phyloP scores from a whole-genome alignment of 1,140 invertebrate genomes.

The Zaprionus vittiger region DNA sequence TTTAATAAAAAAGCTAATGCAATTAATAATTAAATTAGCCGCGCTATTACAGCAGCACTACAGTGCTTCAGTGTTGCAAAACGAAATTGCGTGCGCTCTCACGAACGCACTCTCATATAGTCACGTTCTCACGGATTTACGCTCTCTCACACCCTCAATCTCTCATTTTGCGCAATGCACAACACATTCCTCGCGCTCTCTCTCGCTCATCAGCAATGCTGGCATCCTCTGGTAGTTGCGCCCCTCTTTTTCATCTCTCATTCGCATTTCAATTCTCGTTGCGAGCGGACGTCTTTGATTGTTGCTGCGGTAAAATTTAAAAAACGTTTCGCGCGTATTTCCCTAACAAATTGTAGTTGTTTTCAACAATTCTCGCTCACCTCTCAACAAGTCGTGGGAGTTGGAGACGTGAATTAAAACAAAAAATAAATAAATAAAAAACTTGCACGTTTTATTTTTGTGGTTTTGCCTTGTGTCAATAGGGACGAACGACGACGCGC shows the following conservation, averaged over 20 bases:
- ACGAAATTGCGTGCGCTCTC: neutral
- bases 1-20: neutral
- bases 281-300: conserved; percentile 47
- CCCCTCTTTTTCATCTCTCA: conserved; percentile 44
- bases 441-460: conserved; percentile 61
- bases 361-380: conserved; percentile 35
- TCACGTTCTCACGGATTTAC: neutral
- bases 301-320: conserved; percentile 42
- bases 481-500: conserved; percentile 22
- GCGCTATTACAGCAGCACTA: neutral
- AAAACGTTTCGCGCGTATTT: conserved; percentile 51
- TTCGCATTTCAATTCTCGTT: conserved; percentile 53
- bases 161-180: conserved; percentile 34
- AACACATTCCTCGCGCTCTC: conserved; percentile 23
- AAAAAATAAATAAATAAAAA: conserved; percentile 30
- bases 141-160: conserved; percentile 11
- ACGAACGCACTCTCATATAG: neutral
- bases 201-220: conserved; percentile 15
- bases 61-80: conserved; percentile 23
- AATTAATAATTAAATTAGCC: neutral
- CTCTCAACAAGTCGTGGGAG: conserved; percentile 76
- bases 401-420: conserved; percentile 25
- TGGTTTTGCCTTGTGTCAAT: neutral
- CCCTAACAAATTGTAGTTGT: conserved; percentile 43
- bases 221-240: conserved; percentile 40